These are phyloP conservation scores for Cryptus armator DNA, from an alignment of 2,888 invertebrate species.

Conservation along the genomic window DNA sequence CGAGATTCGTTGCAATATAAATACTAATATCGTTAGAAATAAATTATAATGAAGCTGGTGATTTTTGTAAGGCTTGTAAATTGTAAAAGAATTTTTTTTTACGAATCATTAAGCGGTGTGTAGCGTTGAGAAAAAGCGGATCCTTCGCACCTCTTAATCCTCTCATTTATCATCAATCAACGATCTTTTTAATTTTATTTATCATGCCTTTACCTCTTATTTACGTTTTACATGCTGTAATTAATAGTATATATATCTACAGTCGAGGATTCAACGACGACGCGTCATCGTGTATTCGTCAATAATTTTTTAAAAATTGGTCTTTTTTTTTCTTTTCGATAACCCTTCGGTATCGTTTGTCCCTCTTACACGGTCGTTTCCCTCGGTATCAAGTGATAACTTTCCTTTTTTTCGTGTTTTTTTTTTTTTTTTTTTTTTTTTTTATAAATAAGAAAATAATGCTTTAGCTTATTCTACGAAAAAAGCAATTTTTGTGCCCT, in stretches of 20 bases:
- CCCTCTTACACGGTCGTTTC: background rate
- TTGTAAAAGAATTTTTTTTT: slow-evolving; percentile 12
- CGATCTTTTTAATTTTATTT: slow-evolving; percentile 53
- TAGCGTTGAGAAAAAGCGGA: slow-evolving; percentile 62
- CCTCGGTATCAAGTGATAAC: background rate
- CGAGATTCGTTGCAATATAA: slow-evolving; percentile 12
- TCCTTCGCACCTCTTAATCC: slow-evolving; percentile 48
- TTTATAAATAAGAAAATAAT: slow-evolving; percentile 1
- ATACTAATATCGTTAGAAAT: background rate
- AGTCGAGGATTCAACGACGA: slow-evolving; percentile 51
- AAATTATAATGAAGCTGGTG: slow-evolving; percentile 18
- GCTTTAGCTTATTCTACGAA: slow-evolving; percentile 33
- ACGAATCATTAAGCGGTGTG: slow-evolving; percentile 12
- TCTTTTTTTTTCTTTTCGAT: background rate
- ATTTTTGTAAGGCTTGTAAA: slow-evolving; percentile 21
- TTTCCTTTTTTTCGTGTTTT: background rate
- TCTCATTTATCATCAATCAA: slow-evolving; percentile 64
- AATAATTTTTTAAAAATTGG: background rate
- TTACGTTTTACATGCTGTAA: slow-evolving; percentile 78
- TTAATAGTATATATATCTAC: slow-evolving; percentile 64
- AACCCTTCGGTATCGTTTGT: slow-evolving; percentile 19
- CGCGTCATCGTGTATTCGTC: slow-evolving; percentile 16
- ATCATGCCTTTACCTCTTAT: slow-evolving; percentile 77
- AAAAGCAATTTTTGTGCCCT: slow-evolving; percentile 13
- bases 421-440: background rate